Base-by-base conservation (phyloP, 2,113 vertebrate species). In the Zosterops japonicus region DNA sequence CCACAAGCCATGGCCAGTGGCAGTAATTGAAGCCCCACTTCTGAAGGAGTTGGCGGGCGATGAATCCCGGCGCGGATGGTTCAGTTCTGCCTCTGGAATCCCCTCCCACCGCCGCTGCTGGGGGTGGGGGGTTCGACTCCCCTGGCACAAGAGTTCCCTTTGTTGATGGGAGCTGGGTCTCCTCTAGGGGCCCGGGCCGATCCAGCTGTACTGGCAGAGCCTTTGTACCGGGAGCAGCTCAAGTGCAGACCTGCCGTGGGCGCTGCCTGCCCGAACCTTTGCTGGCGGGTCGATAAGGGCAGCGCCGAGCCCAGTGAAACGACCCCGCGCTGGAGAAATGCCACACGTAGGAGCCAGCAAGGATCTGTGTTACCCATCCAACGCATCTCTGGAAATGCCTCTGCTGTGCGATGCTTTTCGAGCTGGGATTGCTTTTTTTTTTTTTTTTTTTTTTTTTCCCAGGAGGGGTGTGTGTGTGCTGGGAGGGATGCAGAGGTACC, bases 111-210 rank as follows among this genome's bases (percentile, higher is more conserved):
- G 1, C 90, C 93, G 61, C 65, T 88, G 85, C 88, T 76, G 94
- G 79, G 91, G 88, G 46, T 53, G 83, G 88, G 94, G 95, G 94
- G n/a, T 67, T 95, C 35, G 24, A 8, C 79, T 72, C 5, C 2
- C 7, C 89, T 97, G 96, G 96, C 96, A 96, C 86, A 5, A 15
- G 83, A 16, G 49, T 18, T 87, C 8, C 76, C 83, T 96, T 96
- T 97, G 96, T 92, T 97, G 95, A 42, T 52, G 90, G 57, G 95
- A 95, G 68, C 83, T n/a, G 92, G 94, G 96, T 96, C 96, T 95
- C 95, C 93, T 96, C 41, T 89, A 75, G 94, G 95, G 95, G 94
- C 24, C 95, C 41, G 95, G 91, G 93, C 87, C 28, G 77, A 93
- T 92, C 95, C 93, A 95, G 93, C 95, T 95, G 93, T 82, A 47